Base-by-base conservation (phyloP, 2,888 invertebrate genomes). In the Ochlodes sylvanus region DNA sequence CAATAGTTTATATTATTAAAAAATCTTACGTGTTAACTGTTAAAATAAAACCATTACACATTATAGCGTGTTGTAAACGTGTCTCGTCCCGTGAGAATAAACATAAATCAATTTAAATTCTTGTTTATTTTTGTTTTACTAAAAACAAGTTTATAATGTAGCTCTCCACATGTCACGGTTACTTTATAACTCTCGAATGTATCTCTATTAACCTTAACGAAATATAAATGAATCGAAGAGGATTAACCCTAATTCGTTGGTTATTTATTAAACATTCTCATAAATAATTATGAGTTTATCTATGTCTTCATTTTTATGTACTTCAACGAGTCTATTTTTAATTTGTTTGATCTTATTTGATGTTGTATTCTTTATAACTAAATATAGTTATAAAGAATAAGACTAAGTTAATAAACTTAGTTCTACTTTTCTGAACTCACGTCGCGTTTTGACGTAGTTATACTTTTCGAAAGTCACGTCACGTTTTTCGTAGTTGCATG, bases 121-220 rank as follows among this genome's bases (percentile, higher is more conserved):
- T 54, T 66, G 58, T 66, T 60, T 66, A 66, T 54, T 66, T 50
- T 65, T 19, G 57, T 58, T 52, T 50, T 58, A 19, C 21, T 58
- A 41, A 41, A 65, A 58, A 47, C 58, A 41, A 21, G 17, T 12
- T 65, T 52, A 65, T 65, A 19, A 50, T 4, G 19, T 19, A 50
- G 19, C 5, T 10, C 47, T 42, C n/a, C 47, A 17, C 2, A 19
- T 50, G 19, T 12, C 50, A 50, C 50, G 19, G 10, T 12, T 12
- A 50, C 9, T 50, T 50, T 50, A 50, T 50, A 3, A 12, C 50
- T 19, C 19, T 19, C 19, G 7, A 10, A 19, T 19, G 12, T 50
- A 50, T 9, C 50, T 50, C 50, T 50, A 19, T 50, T 50, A 50
- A 50, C 50, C 19, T 50, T 19, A 19, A 50, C 9, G 19, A 50